Conservation (phyloP, 2,888 invertebrate species). For the Hecatera dysodea region DNA sequence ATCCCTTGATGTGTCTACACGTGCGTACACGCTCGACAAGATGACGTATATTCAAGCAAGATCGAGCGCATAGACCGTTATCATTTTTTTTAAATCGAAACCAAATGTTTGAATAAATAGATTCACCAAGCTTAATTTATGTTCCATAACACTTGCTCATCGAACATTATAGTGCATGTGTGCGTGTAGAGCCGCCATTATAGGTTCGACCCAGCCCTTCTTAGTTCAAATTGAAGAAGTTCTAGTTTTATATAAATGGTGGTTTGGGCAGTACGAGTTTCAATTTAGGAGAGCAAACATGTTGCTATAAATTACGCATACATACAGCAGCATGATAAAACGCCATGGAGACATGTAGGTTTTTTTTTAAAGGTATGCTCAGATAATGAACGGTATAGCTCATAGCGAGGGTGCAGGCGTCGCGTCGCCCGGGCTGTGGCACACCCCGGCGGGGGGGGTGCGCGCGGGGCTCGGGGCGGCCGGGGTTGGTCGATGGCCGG, state of each 20-base stretch:
- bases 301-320: slow-evolving; percentile 1
- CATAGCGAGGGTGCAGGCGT: slow-evolving; percentile 45
- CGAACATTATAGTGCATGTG: too few species aligned
- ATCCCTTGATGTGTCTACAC: too few species aligned
- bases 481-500: slow-evolving; percentile 68
- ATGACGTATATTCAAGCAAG: too few species aligned
- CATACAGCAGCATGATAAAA: slow-evolving; percentile 16
- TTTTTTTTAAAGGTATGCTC: slow-evolving; percentile 42
- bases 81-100: too few species aligned
- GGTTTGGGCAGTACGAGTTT: not conserved
- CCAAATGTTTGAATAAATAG: too few species aligned
- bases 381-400: slow-evolving; percentile 43
- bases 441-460: slow-evolving; percentile 54
- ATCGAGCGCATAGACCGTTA: too few species aligned
- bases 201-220: not conserved
- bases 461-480: slow-evolving; percentile 63
- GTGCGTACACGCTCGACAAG: too few species aligned
- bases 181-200: not conserved
- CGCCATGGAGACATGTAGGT: slow-evolving; percentile 3
- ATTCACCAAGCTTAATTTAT: too few species aligned
- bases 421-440: slow-evolving; percentile 27
- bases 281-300: not conserved
- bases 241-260: not conserved
- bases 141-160: too few species aligned
- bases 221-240: not conserved